Evolutionary conservation across 2,888 invertebrate genomes (phyloP).

Genomic region (Tachina grossa): DNA sequence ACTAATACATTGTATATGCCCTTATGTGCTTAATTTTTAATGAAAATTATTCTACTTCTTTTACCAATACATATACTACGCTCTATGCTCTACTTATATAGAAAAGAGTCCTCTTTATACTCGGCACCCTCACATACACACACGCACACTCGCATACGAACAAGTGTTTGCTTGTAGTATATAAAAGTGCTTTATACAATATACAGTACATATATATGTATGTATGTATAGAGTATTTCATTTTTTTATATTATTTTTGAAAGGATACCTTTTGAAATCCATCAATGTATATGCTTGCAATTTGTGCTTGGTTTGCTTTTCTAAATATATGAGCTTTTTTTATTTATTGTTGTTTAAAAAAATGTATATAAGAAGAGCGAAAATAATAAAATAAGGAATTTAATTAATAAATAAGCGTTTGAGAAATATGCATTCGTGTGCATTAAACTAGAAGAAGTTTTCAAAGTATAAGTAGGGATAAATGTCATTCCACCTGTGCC

Average conservation of each 20-base stretch:
- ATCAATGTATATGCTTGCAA: conserved; percentile 69
- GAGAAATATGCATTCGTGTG: conserved; percentile 72
- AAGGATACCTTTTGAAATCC: conserved; percentile 71
- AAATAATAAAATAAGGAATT: conserved; percentile 63
- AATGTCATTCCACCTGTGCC: conserved; percentile 73
- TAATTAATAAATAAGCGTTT: conserved; percentile 79
- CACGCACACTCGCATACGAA: too few relatives aligned
- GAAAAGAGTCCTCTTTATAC: conserved; percentile 57
- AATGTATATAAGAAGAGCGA: not conserved
- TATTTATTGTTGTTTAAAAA: conserved; percentile 42
- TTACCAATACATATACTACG: conserved; percentile 35
- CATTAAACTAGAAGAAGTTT: conserved; percentile 66
- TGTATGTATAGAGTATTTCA: not conserved
- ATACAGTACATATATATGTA: not conserved
- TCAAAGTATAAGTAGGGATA: conserved; percentile 64
- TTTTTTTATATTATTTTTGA: conserved; percentile 29
- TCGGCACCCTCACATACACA: conserved; percentile 10
- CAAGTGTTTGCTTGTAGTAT: conserved; percentile 33
- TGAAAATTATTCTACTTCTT: conserved; percentile 45
- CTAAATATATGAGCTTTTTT: conserved; percentile 67
- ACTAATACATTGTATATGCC: conserved; percentile 44
- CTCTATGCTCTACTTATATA: conserved; percentile 67
- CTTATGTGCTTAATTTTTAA: conserved; percentile 56
- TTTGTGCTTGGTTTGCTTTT: conserved; percentile 70
- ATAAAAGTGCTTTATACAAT: conserved; percentile 37